Conservation (phyloP, 1,140 invertebrate genomes). For the Drosophila pachea region DNA sequence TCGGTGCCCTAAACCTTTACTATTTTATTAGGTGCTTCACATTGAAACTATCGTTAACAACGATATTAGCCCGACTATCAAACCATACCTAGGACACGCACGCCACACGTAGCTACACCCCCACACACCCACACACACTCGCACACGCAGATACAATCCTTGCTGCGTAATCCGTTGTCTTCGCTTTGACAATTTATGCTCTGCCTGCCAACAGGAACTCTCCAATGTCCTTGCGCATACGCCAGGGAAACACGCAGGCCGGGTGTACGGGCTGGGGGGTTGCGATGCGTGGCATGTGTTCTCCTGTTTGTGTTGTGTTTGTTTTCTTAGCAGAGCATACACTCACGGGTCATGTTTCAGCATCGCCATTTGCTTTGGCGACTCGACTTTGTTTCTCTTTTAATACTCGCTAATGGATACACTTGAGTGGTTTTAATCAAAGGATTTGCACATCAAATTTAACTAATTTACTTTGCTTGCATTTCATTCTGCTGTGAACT, state of each 20-base stretch:
- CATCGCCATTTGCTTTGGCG: constrained; percentile 13
- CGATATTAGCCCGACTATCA: not conserved
- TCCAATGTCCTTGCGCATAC: constrained; percentile 21
- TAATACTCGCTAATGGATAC: constrained; percentile 21
- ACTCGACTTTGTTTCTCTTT: not conserved
- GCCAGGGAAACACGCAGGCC: not conserved
- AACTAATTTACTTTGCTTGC: constrained; percentile 61
- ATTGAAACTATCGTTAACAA: constrained; percentile 14
- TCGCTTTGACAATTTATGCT: constrained; percentile 71
- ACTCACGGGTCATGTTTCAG: constrained; percentile 41
- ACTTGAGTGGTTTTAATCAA: constrained; percentile 65
- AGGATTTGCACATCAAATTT: constrained; percentile 66
- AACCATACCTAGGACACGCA: constrained; percentile 10
- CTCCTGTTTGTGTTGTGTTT: constrained; percentile 62
- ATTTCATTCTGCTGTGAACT: constrained; percentile 39
- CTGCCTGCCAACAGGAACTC: constrained; percentile 14
- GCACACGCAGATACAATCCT: no score
- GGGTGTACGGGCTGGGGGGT: not conserved
- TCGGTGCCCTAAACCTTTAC: not conserved
- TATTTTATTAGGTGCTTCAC: not conserved
- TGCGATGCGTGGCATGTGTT: constrained; percentile 43
- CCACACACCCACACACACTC: constrained; percentile 18
- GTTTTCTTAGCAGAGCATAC: constrained; percentile 43
- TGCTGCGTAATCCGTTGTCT: constrained; percentile 63
- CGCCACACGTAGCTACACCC: no score